Base-by-base conservation (phyloP, 64 coral and sea anemone genomes). In the Pachyseris speciosa region DNA sequence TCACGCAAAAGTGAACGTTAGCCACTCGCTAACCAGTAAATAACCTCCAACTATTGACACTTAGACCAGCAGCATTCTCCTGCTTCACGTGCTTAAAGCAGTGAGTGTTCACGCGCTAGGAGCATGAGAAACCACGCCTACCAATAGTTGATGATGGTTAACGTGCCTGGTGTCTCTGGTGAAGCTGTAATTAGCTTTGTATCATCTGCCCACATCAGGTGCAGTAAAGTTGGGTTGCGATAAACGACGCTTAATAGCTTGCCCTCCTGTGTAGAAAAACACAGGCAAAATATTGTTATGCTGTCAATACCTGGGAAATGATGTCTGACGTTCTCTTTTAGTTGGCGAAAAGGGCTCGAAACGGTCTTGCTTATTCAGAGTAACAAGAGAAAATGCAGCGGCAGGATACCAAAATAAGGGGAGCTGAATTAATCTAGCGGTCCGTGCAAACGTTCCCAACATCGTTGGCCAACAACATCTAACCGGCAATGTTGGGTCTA, bases 111-210 rank as follows among this genome's bases (percentile, higher is more conserved):
- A 57, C 52, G 52, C 52, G 52, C 52, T 57, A 20, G 52, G 52
- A 57, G 8, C 52, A 20, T 57, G 52, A 20, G 9, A 13, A 4
- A 9, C 15, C 12, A 16, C 28, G 22, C 51, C 79, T 92, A 92
- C 89, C 89, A 92, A 40, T 92, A 92, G 67, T 85, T 92, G n/a
- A 92, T 92, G 67, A 92, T 84, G 2, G 89, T 92, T 71, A 92
- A 43, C 0, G 89, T 92, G 20, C 89, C 89, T 13, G 89, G 89
- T 28, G 67, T 92, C n/a, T 92, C 89, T 0, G 89, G 89, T 11
- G 89, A 92, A 3, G 89, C 89, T 50, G 89, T 92, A 7, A 92
- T 74, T 9, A 92, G 33, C 70, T 84, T 92, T 27, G 89, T 92
- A 11, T 92, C 89, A 58, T 92, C 89, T 11, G 79, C 67, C 89